Evolutionary conservation across 2,113 vertebrate genomes (phyloP), one percentile per base, ranked within the genome.

Genomic region (Hippocampus zosterae): DNA sequence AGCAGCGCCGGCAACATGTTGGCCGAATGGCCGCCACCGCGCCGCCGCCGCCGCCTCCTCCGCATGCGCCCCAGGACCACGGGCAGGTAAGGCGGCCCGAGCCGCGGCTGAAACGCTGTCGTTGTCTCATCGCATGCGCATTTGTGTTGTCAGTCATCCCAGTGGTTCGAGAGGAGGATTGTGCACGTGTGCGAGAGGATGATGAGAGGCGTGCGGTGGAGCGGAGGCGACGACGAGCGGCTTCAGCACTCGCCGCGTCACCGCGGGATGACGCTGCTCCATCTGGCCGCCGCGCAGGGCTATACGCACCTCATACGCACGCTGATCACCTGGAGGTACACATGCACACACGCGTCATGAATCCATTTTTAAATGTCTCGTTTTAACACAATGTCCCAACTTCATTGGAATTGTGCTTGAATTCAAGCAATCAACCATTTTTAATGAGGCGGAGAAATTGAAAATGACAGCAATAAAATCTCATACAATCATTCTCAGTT

Each of bases 211-310:
- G 88, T 88, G 18, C 79, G 79, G 5, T 93, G 93, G 93, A 77
- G 76, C 8, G 81, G 75, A 42, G 82, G 70, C 27, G 65, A 88
- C 55, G 88, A 71, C 33, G 90, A 94, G 69, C 81, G 81, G 23
- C 92, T 95, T 48, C 87, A 90, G 63, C 93, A 94, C n/a, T 87
- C 92, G 0, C 82, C 89, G 67, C 90, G 93, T 71, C 93, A 96
- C 87, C 88, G 95, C 0, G 95, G 95, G 53, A 96, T 96, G 95
- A 96, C 94, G 0, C 92, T 96, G 57, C 91, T 96, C 3, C 94
- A 96, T 83, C 89, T 96, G 79, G 94, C 95, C 0, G 95, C 94
- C 1, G 95, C 95, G 0, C 95, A 96, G 79, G 94, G 94, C 81
- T 95, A 96, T 42, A 93, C 93, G 55, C 91, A 92, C 62, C 94